phyloP scores from a whole-genome alignment of 2,888 invertebrate genomes.

The Mesodorylaimus sp. region DNA sequence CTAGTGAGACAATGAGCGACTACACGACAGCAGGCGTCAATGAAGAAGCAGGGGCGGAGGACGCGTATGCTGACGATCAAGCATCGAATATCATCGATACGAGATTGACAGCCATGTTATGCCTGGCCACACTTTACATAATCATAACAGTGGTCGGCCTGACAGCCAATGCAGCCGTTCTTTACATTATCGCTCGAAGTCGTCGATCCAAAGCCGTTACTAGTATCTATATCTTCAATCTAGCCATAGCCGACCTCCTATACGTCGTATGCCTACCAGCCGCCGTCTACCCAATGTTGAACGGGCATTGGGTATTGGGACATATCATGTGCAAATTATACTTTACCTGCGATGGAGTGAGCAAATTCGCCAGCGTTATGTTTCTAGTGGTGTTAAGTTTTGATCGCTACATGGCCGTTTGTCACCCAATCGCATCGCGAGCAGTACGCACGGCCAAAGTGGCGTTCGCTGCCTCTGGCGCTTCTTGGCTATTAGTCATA shows the following conservation, averaged over 20 bases:
- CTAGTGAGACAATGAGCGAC: no score
- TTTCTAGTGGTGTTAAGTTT: constrained; percentile 34
- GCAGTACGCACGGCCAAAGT: constrained; percentile 24
- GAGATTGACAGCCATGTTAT: no score
- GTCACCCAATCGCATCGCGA: constrained; percentile 27
- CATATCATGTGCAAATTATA: constrained; percentile 33
- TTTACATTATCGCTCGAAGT: constrained; percentile 29
- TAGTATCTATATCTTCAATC: constrained; percentile 34
- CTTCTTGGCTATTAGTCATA: constrained; percentile 32
- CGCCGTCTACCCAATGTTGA: constrained; percentile 15
- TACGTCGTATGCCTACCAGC: constrained; percentile 33
- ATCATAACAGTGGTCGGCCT: constrained; percentile 30
- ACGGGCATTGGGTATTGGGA: constrained; percentile 33
- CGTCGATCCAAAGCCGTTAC: constrained; percentile 35
- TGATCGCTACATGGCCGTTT: constrained; percentile 34
- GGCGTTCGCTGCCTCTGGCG: constrained; percentile 28
- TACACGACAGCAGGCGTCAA: no score
- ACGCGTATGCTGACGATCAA: no score
- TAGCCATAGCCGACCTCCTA: constrained; percentile 33
- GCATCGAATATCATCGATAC: no score
- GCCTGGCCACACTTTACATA: no score
- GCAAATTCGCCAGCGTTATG: constrained; percentile 33
- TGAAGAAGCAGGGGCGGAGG: no score
- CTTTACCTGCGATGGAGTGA: constrained; percentile 31
- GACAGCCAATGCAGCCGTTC: constrained; percentile 33